Conservation (phyloP, 2,113 vertebrate species). For the Brachyistius frenatus region DNA sequence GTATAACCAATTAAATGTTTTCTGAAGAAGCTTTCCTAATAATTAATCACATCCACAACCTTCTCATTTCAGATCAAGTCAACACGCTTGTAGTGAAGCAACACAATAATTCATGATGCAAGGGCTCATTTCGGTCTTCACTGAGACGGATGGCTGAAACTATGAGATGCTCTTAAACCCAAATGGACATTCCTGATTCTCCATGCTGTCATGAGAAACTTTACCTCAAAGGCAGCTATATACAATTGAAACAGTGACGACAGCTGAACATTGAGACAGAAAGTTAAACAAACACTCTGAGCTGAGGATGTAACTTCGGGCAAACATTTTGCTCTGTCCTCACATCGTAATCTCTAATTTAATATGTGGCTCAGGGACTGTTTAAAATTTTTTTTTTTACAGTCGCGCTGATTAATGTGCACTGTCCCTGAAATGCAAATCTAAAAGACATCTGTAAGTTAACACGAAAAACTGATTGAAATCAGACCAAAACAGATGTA, state of each 20-base stretch:
- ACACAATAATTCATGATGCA: neutral
- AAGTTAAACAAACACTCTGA: conserved; percentile 18
- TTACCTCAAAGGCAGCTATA: conserved; percentile 19
- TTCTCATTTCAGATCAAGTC: neutral
- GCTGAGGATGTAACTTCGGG: neutral
- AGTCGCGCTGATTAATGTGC: neutral
- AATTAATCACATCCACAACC: neutral
- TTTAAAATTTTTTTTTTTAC: too few species aligned
- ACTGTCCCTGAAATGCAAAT: neutral
- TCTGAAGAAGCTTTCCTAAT: neutral
- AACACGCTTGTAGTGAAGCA: neutral
- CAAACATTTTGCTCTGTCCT: conserved; percentile 23
- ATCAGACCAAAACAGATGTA: too few species aligned
- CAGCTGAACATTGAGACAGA: conserved; percentile 17
- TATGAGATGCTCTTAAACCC: conserved; percentile 14
- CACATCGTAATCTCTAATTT: too few species aligned
- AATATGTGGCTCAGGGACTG: neutral
- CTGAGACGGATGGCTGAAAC: conserved; percentile 4
- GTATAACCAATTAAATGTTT: neutral
- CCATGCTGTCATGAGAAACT: conserved; percentile 27
- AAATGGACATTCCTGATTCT: conserved; percentile 66
- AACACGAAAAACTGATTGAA: too few species aligned
- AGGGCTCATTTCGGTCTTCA: conserved; percentile 9
- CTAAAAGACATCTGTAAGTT: too few species aligned
- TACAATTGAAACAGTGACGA: conserved; percentile 15